These are phyloP conservation scores for Wasmannia auropunctata DNA, from an alignment of 1,140 invertebrate genomes.

Conservation along the genomic window DNA sequence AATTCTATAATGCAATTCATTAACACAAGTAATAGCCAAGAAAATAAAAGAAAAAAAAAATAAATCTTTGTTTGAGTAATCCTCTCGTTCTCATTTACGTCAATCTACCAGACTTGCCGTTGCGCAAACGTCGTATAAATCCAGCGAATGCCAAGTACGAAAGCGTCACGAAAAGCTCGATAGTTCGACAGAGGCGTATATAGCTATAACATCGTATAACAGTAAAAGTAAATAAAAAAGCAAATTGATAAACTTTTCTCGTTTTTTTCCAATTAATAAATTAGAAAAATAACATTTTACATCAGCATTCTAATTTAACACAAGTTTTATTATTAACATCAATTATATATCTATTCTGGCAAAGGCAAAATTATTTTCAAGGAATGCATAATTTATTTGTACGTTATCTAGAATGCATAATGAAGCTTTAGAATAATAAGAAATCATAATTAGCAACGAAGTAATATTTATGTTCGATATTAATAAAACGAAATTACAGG, in stretches of 20 bases:
- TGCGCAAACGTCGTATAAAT: conserved; percentile 34
- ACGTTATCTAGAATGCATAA: background rate
- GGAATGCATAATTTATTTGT: background rate
- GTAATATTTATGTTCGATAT: background rate
- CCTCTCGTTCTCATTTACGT: conserved; percentile 36
- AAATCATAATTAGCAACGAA: background rate
- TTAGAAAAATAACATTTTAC: background rate
- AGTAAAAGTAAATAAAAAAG: background rate
- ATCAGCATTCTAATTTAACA: background rate
- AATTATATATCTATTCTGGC: background rate
- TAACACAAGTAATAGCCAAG: background rate
- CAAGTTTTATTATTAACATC: background rate
- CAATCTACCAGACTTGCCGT: conserved; percentile 23
- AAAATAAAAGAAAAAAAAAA: conserved; percentile 5
- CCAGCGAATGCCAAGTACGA: conserved; percentile 1
- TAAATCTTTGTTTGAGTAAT: conserved; percentile 28
- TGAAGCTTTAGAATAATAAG: background rate
- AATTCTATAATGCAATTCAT: too few relatives aligned
- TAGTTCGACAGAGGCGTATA: background rate
- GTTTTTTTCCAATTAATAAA: background rate
- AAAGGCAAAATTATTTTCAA: background rate
- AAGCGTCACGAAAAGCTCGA: conserved; percentile 18
- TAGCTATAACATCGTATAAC: too few relatives aligned
- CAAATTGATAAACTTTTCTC: background rate
- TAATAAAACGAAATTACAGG: background rate